Percentiles rank a stretch among this genome's conserved stretches.
phyloP scores from a whole-genome alignment of 2,797 vertebrate species.

The Steatocranus sp. region DNA sequence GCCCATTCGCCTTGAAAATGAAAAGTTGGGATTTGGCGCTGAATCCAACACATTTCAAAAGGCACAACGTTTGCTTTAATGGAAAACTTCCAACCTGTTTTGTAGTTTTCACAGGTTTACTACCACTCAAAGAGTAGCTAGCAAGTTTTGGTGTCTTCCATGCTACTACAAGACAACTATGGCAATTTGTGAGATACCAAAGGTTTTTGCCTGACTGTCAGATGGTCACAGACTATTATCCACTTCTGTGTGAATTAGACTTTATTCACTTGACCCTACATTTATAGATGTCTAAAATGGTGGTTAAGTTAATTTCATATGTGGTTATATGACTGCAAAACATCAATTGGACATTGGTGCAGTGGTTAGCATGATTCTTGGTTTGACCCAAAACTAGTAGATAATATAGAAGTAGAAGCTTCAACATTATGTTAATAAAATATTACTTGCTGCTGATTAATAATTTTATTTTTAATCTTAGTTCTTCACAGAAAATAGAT shows the following conservation, averaged over 20 bases:
- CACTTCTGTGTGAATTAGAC: background rate
- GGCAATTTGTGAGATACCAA: background rate
- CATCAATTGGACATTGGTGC: background rate
- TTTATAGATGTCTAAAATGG: background rate
- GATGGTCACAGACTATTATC: background rate
- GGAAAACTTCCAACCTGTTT: background rate
- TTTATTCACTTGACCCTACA: background rate
- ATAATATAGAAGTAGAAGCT: background rate
- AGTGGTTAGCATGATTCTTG: background rate
- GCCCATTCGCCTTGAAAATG: background rate
- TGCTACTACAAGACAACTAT: background rate
- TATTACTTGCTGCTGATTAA: background rate
- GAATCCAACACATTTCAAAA: background rate
- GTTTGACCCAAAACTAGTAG: background rate
- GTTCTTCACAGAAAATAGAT: background rate
- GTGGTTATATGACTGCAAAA: background rate
- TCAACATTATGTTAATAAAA: background rate
- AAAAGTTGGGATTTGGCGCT: background rate
- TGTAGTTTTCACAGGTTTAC: background rate
- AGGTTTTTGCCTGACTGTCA: background rate
- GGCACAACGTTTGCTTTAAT: background rate
- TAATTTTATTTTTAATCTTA: background rate
- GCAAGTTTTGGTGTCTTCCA: background rate
- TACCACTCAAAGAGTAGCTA: background rate
- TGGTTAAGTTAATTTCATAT: background rate